Evolutionary conservation across 2,113 vertebrate genomes (phyloP), one percentile per base, ranked within the genome.

Genomic region (Chlorodrepanis virens): DNA sequence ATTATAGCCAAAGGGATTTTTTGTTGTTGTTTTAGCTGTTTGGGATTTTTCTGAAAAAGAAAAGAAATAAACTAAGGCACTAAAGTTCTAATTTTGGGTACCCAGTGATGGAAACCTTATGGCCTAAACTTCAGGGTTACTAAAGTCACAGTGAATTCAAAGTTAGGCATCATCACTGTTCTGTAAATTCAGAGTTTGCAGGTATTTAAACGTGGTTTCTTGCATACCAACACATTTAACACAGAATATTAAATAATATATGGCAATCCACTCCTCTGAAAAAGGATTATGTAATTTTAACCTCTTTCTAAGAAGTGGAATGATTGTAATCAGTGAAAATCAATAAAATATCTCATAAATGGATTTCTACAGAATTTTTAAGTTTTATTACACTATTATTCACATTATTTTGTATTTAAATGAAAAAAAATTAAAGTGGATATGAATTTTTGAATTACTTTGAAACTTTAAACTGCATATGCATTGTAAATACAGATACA

Each of bases 51-150:
- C 63, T 25, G 2, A 39, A 47, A 60, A 65, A 77, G 0, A 57
- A 23, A 69, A 74, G 0, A 74, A 39, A 83, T n/a, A 17, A 80
- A 42, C 4, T 5, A 16, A 67, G 42, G 14, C 1, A 2, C 1
- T 39, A 6, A 61, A 39, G 17, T 67, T 86, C 18, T 37, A 22
- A 37, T 57, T 69, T 85, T 69, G 18, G 28, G 2, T 61, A 54
- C 2, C 3, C 6, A 9, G 10, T 49, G n/a, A 37, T 31, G 25
- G 22, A 87, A 87, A 64, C 0, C 0, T 24, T 56, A 56, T 0
- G 3, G 25, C 9, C 50, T 83, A 44, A 82, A 49, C 8, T 69
- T 69, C 15, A 80, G 28, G 7, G 22, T 50, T 75, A 47, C 20
- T 61, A 12, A 85, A 52, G 9, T 75, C 33, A 3, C 12, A 68